Base-by-base conservation (phyloP, 2,888 invertebrate species). In the Cephus sareptanus region DNA sequence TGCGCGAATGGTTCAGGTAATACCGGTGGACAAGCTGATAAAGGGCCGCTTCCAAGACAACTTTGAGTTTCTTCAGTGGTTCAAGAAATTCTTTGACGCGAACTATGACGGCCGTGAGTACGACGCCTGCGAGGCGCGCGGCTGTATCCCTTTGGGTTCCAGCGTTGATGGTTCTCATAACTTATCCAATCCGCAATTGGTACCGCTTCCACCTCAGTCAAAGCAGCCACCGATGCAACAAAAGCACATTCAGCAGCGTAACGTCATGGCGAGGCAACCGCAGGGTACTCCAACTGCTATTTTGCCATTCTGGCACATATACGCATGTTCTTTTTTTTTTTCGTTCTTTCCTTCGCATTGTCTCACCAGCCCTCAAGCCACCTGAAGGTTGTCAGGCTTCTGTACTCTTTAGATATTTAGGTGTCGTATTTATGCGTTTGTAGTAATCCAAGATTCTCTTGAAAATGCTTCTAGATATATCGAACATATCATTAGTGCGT, bases 51-150 rank as follows among this genome's bases (percentile, higher is more conserved):
- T 99, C 94, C 99, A 99, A 95, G 99, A 99, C 94, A 99, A 99
- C 94, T 99, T 99, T 95, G 99, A 99, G 94, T 99, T 99, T 94
- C 96, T 99, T 89, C 99, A 99, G 94, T 99, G 99, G 99, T 99
- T 99, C 94, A 99, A 99, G 95, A 99, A 99, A 93, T 99, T 99
- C 94, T 99, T 99, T 93, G 99, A 99, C 94, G 99, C 99, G 86
- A 99, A 99, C 94, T 99, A 99, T 93, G 98, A 98, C 92, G 99
- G 98, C 85, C 95, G 97, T 89, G 98, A 98, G 87, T 99, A 99
- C 93, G 97, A 99, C 92, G 97, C 98, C 77, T 93, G 96, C 84
- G 96, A 96, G 84, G 97, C 97, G 79, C 95, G 99, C 80, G 96
- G 96, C 84, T 97, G 97, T 85, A 93, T 96, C 87, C 93, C 94